These are phyloP conservation scores for Zosterops lateralis DNA, from an alignment of 2,113 vertebrate genomes.

Conservation along the genomic window DNA sequence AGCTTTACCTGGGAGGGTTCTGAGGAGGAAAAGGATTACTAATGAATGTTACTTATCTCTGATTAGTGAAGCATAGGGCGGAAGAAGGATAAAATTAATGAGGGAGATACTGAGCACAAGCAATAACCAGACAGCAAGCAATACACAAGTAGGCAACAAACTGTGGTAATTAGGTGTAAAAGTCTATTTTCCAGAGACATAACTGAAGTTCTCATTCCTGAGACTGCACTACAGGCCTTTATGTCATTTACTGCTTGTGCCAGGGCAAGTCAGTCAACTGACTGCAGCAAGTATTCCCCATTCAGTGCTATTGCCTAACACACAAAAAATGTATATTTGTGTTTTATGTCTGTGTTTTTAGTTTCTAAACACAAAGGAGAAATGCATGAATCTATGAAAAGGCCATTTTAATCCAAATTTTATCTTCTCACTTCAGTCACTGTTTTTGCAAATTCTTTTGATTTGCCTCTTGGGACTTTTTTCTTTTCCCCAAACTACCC, in stretches of 20 bases:
- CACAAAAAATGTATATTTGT: background rate
- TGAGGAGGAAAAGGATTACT: background rate
- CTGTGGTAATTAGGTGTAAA: background rate
- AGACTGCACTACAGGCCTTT: background rate
- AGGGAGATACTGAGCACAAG: background rate
- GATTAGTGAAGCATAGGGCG: background rate
- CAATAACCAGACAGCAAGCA: background rate
- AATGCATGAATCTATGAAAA: background rate
- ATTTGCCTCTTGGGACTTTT: background rate
- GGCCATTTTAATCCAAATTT: background rate
- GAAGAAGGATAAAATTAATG: conserved; percentile 3
- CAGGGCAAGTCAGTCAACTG: background rate
- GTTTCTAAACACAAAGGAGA: background rate
- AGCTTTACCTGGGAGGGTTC: background rate
- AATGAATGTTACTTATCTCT: background rate
- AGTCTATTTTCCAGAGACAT: background rate
- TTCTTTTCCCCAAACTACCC: background rate
- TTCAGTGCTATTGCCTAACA: background rate
- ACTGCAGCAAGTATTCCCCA: background rate
- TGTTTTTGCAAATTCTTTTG: background rate
- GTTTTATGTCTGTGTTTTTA: background rate
- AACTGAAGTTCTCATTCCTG: background rate
- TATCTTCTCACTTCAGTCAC: background rate
- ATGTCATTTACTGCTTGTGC: background rate
- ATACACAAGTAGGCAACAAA: background rate